Base-by-base conservation (phyloP, 2,888 invertebrate genomes). In the Eilema sororculum region DNA sequence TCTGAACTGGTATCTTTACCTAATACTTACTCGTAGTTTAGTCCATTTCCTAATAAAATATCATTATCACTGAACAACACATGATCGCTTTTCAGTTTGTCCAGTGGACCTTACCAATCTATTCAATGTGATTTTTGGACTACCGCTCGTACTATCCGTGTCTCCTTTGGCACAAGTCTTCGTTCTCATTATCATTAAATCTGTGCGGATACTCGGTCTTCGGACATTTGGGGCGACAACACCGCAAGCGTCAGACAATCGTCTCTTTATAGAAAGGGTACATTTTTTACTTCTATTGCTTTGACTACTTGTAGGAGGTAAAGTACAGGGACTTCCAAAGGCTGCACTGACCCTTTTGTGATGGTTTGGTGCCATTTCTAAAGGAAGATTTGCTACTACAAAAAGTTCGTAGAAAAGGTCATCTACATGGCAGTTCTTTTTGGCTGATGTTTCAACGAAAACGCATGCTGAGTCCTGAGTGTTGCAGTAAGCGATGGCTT, bases 291-390 rank as follows among this genome's bases (percentile, higher is more conserved):
- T 96, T 83, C 96, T 96, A 87, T 96, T 97, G 60, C 96, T 95
- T 75, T 96, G 96, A 41, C 96, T 96, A 77, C 97, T 96, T 0
- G 97, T 97, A 0, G 97, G 97, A 2, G 97, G 97, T 77, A 97
- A 87, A 12, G 97, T 97, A 78, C 97, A 97, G 0, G 97, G 97
- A 69, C 97, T 97, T 8, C 97, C 96, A 78, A 97, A 97, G 12
- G 96, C 97, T 20, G 97, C 96, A 82, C 96, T 97, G 60, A 98
- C 97, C 72, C 97, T 96, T 84, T 98, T 97, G 90, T 98, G 98
- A 87, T 98, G 97, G 85, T 98, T 98, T 0, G 98, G 98, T 25
- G 98, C 98, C 98, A 98, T 98, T 94, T 98, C 98, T 83, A 97
- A 92, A 0, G 98, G 98, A 72, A 98, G 91, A 88, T 98, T 97